Percentiles rank a stretch among this genome's conserved stretches.
Evolutionary conservation across 2,113 vertebrate genomes (phyloP).

Genomic region (Turdus rufiventris): DNA sequence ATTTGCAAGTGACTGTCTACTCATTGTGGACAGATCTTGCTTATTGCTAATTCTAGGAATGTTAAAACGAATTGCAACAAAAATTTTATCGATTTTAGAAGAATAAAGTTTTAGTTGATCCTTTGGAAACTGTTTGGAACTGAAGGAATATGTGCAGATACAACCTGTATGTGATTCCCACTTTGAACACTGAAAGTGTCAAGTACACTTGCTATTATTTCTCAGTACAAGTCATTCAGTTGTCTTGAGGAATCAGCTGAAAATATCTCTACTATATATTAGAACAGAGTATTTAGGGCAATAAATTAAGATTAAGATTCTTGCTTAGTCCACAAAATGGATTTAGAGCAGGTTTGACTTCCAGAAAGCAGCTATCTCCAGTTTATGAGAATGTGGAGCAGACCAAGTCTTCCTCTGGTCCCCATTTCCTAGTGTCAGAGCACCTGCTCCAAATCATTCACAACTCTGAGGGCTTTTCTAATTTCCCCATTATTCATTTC

Average conservation of each 20-base stretch:
- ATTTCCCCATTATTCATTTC: background rate
- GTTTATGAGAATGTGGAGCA: background rate
- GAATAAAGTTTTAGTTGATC: background rate
- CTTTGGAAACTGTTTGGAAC: background rate
- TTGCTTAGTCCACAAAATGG: background rate
- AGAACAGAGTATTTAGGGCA: background rate
- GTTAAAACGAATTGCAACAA: background rate
- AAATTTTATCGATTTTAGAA: background rate
- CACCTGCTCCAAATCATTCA: background rate
- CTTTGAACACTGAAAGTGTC: background rate
- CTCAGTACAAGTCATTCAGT: background rate
- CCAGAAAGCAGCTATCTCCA: background rate
- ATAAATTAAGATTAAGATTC: background rate
- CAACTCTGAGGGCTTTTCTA: background rate
- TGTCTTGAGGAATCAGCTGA: background rate
- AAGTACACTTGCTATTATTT: background rate
- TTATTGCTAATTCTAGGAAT: background rate
- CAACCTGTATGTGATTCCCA: background rate
- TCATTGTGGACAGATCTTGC: background rate
- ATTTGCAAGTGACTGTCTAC: background rate
- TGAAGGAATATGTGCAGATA: background rate
- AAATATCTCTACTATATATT: background rate
- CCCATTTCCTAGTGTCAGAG: background rate
- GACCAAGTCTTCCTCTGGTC: background rate
- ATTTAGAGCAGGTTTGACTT: background rate